Base-by-base conservation (phyloP, 2,113 vertebrate genomes). In the Notarius quadriscutis region DNA sequence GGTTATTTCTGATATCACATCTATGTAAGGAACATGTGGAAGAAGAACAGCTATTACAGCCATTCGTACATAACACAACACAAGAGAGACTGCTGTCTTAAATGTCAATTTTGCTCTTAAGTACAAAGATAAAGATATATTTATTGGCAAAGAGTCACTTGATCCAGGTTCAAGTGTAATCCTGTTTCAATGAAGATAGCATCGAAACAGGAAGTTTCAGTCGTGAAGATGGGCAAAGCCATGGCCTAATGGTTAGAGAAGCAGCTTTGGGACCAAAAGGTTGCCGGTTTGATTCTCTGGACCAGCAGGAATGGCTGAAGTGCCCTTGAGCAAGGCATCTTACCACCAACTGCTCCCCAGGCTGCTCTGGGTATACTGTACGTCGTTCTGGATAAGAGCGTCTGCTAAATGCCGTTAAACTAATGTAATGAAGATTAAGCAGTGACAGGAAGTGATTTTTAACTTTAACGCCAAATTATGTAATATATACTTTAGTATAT, bases 1-100 rank as follows among this genome's bases (percentile, higher is more conserved):
- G 11, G 62, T 69, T 69, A 79, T 79, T 79, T 53, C 60, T 86
- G 81, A 57, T 57, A 74, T 84, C 55, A 84, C 30, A 15, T 60
- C 51, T 34, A 71, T 72, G 72, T 30, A 34, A 12, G 20, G 27
- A 41, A 71, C 14, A 57, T 12, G 22, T 34, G n/a, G 25, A 71
- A 84, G 18, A 11, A 20, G 20, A 83, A 55, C 15, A 34, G 65
- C 22, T 71, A 67, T 30, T 55, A 74, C 18, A 60, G 20, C 69
- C 60, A 57, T 65, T 83, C 17, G 50, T 79, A 53, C 17, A 63
- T 25, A 63, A 51, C 41, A 50, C 74, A 25, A 51, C 25, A 62
- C 74, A 34, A 5, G 57, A 81, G 27, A 51, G 22, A 75, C 34
- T 5, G 3, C 34, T 27, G 34, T 6, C 9, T 22, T 71, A 27